Base-by-base conservation (phyloP, 2,113 vertebrate genomes). In the Condylura cristata region DNA sequence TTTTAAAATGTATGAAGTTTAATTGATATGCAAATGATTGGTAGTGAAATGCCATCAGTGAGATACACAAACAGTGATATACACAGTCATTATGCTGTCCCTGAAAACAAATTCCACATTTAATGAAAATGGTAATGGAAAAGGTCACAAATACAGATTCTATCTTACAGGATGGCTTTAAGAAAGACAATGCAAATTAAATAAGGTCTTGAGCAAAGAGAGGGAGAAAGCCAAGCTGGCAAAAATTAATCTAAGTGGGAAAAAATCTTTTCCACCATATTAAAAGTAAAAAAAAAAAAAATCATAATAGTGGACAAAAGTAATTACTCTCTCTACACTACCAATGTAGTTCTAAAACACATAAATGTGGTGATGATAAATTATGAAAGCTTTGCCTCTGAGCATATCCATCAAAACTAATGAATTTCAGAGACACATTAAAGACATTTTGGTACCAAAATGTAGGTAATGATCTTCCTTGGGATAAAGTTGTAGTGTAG, bases 111-210 rank as follows among this genome's bases (percentile, higher is more conserved):
- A 68, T 14, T 65, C 17, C 13, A 68, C 70, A 51, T 76, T 76
- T 93, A 68, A 10, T 44, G 32, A 81, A 44, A 65, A 87, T 53
- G 60, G 60, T 48, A 46, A 82, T 24, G 60, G 30, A 65, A 65
- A 89, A 76, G 24, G 37, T 46, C 83, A 82, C 39, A 95, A 86
- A 81, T 12, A 80, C 8, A 80, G 37, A 58, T 46, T 75, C 75
- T 87, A 30, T 58, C 88, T 83, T 68, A 75, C 76, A 71, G 34
- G 41, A 58, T 61, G 30, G 53, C 34, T 48, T 92, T 70, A 34
- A 51, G 75, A 72, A 87, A 95, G 48, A 88, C 37, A 46, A 34
- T 83, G 51, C 18, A 70, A 84, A 83, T 70, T 71, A 81, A 74
- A 24, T 41, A 83, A 66, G n/a, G 41, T 78, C 34, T 83, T 82